A percentile compares a stretch with the other conserved stretches of the same genome.
Evolutionary conservation across 2,888 invertebrate genomes (phyloP).

Genomic region (Ctena decussata): DNA sequence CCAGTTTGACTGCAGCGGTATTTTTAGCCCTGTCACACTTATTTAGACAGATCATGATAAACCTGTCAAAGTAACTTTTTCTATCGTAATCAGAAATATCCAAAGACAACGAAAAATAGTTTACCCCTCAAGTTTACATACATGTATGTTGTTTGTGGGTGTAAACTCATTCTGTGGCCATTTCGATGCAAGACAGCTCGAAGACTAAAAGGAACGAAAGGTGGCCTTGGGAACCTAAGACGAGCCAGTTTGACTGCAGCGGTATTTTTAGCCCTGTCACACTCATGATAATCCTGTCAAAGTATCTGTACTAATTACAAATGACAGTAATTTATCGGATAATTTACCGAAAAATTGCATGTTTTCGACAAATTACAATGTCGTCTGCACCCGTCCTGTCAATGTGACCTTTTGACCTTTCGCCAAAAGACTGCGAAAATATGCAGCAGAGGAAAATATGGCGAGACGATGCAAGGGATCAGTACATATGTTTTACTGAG

Average conservation of each 20-base stretch:
- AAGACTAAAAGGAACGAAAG: too few species aligned
- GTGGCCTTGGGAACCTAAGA: too few species aligned
- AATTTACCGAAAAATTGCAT: slow-evolving; percentile 6
- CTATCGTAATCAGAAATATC: too few species aligned
- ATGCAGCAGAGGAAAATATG: too few species aligned
- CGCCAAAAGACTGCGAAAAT: not conserved
- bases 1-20: not conserved
- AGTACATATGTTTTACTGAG: too few species aligned
- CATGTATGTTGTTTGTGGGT: too few species aligned
- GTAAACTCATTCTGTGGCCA: too few species aligned
- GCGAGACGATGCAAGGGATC: too few species aligned
- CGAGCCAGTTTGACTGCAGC: too few species aligned
- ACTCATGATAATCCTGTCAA: not conserved
- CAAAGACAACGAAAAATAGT: too few species aligned
- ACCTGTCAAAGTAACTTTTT: not conserved
- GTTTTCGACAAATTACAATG: not conserved
- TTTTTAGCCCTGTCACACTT: not conserved
- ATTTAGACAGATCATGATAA: not conserved
- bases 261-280: not conserved
- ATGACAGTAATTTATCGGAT: slow-evolving; percentile 11
- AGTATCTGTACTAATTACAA: not conserved
- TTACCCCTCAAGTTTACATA: too few species aligned
- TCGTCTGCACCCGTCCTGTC: slow-evolving; percentile 14
- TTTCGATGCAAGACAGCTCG: too few species aligned
- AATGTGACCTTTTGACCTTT: slow-evolving; percentile 24